Evolutionary conservation across 2,888 invertebrate species (phyloP).

Genomic region (Pycnomerus fuliginosus): DNA sequence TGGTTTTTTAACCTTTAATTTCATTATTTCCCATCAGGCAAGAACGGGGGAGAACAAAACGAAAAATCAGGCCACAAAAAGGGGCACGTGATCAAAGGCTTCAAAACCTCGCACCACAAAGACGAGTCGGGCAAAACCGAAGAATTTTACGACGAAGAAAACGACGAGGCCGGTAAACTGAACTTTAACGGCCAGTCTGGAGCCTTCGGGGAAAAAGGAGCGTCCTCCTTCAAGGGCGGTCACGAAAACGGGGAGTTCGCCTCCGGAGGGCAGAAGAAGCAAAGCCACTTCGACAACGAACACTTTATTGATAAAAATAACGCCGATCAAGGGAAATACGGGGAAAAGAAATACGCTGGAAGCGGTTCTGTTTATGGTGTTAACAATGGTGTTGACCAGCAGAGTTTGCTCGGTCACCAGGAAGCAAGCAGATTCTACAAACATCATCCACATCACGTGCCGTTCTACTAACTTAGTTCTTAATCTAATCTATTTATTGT

Average conservation of each 20-base stretch:
- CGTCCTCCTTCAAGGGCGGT: constrained; percentile 61
- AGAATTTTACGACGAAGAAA: constrained; percentile 65
- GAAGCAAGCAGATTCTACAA: constrained; percentile 61
- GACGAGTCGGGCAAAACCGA: constrained; percentile 67
- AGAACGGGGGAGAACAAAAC: constrained; percentile 59
- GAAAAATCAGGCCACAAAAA: constrained; percentile 63
- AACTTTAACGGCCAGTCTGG: constrained; percentile 59
- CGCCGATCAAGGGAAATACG: constrained; percentile 62
- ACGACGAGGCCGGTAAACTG: constrained; percentile 63
- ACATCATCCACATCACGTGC: constrained; percentile 58
- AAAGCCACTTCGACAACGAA: constrained; percentile 60
- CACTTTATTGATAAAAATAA: constrained; percentile 61
- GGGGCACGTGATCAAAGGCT: constrained; percentile 66
- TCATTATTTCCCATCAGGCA: constrained; percentile 40
- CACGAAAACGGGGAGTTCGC: constrained; percentile 61
- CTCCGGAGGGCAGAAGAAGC: constrained; percentile 59
- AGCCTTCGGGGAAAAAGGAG: constrained; percentile 60
- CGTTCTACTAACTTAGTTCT: constrained; percentile 46
- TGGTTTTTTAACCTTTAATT: no score
- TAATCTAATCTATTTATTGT: constrained; percentile 22
- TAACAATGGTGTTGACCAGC: constrained; percentile 62
- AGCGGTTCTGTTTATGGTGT: constrained; percentile 60
- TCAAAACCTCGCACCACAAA: constrained; percentile 65
- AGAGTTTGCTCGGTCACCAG: constrained; percentile 62
- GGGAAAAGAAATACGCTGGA: constrained; percentile 61